Evolutionary conservation across 2,797 vertebrate species (phyloP).

Genomic region (Mionectes olivaceus): DNA sequence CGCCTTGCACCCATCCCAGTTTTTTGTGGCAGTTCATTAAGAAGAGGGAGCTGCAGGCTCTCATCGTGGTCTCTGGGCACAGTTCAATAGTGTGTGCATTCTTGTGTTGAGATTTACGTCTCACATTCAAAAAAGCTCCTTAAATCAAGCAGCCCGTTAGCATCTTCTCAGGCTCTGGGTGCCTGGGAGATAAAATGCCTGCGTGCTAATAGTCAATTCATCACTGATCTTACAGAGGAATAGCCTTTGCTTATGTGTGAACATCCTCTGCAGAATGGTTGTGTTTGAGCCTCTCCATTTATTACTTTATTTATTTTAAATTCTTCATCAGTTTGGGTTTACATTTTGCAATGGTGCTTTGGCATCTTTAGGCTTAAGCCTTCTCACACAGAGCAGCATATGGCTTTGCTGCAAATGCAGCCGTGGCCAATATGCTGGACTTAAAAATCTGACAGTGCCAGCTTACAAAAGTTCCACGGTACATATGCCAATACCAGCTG

Average conservation of each 20-base stretch:
- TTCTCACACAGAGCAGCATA: conserved; percentile 8
- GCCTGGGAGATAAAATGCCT: conserved; percentile 54
- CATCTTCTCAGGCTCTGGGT: conserved; percentile 40
- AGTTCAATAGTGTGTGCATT: conserved; percentile 55
- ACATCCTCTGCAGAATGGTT: background rate
- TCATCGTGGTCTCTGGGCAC: conserved; percentile 5
- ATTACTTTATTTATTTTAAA: background rate
- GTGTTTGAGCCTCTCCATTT: background rate
- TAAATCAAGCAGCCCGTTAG: conserved; percentile 70
- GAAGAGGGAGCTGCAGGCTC: conserved; percentile 23
- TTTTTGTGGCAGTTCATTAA: conserved; percentile 66
- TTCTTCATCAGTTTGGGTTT: background rate
- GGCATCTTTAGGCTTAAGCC: background rate
- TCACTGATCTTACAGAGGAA: conserved; percentile 32
- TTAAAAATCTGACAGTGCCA: conserved; percentile 3
- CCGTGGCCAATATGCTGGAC: conserved; percentile 35
- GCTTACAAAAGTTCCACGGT: background rate
- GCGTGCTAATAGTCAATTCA: conserved; percentile 46
- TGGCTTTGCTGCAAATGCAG: background rate
- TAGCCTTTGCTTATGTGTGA: background rate
- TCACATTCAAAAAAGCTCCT: conserved; percentile 40
- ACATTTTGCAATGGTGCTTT: background rate
- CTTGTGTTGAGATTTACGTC: conserved; percentile 63
- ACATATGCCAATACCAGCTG: conserved; percentile 37
- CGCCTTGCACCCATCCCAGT: background rate